Base-by-base conservation (phyloP, 2,888 invertebrate species). In the Sympetrum striolatum region DNA sequence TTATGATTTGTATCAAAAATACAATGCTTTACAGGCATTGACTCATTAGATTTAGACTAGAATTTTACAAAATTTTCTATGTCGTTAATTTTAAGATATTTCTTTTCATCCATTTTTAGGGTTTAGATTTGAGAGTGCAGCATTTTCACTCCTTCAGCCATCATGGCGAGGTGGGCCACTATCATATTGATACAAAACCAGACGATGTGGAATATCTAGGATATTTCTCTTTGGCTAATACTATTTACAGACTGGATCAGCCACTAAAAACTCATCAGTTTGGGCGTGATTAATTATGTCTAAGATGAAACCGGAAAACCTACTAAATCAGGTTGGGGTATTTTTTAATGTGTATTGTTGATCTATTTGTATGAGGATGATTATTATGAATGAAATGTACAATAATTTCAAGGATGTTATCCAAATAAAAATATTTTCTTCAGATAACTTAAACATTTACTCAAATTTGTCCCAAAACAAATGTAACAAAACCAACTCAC, bases 141-240 rank as follows among this genome's bases (percentile, higher is more conserved):
- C 99, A 99, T 94, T 99, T 99, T 94, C 99, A 99, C 94, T 98
- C 98, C 93, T 98, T 97, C 94, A 96, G 97, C 92, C 94, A 95
- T 93, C 96, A 96, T 93, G 97, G 96, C 91, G 96, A 97, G 94
- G 98, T 97, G 92, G 99, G 99, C 0, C 99, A 99, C 95, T 99
- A 99, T 95, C 99, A 99, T 94, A 96, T 96, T 93, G 99, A 99
- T 94, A 97, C 97, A 14, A 98, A 98, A 53, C 99, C 99, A 0
- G 96, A 96, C 14, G 95, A 93, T n/a, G 98, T 96, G 15, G 97
- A 97, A 93, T 99, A 99, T 94, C 95, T 97, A 93, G 99, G 97
- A 0, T 99, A 98, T 94, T 98, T 99, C 93, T 96, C 96, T 93
- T 94, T 97, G 80, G 98, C 97, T 3, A 96, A 95, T 93, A 95